phyloP scores from a whole-genome alignment of 2,113 vertebrate genomes.

The Apaloderma vittatum region DNA sequence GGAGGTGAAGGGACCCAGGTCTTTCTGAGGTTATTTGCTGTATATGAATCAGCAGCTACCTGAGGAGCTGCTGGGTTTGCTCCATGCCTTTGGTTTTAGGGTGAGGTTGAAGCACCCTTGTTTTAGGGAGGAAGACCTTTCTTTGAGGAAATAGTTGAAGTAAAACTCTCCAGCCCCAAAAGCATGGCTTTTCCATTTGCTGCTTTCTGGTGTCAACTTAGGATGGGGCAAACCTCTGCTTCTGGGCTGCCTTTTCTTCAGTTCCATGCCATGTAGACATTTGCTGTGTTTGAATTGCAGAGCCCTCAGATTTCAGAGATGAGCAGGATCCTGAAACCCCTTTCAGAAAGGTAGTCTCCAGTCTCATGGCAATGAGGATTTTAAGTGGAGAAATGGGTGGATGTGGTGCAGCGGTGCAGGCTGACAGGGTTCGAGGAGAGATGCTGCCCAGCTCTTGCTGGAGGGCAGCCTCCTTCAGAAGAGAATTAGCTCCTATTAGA shows the following conservation, averaged over 20 bases:
- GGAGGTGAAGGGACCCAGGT: not conserved
- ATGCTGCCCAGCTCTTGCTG: not conserved
- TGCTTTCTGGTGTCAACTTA: fast-evolving
- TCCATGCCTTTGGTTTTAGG: not conserved
- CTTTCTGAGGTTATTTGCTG: not conserved
- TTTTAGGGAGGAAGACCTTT: not conserved
- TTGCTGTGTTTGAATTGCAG: not conserved
- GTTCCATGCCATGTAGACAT: not conserved
- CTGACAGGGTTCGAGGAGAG: not conserved
- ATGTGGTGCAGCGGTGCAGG: not conserved
- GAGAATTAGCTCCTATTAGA: conserved; percentile 18
- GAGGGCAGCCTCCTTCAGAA: not conserved
- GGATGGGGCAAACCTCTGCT: not conserved
- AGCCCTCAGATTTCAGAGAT: not conserved
- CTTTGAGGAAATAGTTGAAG: not conserved
- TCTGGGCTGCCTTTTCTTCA: not conserved
- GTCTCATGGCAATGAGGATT: not conserved
- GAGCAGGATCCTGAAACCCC: too few species aligned
- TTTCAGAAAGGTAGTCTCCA: not conserved
- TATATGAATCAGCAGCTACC: not conserved
- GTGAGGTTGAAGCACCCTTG: not conserved
- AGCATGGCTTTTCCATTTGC: not conserved
- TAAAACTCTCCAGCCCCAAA: not conserved
- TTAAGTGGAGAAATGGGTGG: not conserved
- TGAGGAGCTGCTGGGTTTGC: not conserved